Percentiles rank a stretch among this genome's conserved stretches.
Conservation (phyloP, 1,140 invertebrate genomes). For the Aphelenchoides fujianensis region DNA sequence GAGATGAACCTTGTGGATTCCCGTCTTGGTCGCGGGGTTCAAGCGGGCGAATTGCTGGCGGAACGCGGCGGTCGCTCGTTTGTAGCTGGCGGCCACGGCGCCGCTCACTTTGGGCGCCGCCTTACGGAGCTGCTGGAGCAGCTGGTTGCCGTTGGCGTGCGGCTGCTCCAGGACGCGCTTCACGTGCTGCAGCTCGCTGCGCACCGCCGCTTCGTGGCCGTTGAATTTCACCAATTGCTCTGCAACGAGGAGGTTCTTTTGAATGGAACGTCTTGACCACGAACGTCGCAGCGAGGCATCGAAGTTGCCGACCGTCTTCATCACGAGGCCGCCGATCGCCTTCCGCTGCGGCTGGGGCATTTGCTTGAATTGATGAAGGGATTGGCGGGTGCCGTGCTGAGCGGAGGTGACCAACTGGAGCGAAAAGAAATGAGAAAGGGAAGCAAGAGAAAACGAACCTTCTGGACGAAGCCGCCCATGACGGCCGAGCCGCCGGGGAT, state of each 20-base stretch:
- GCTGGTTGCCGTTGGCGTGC: neutral
- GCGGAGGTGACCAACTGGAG: too few relatives aligned
- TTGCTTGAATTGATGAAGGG: too few relatives aligned
- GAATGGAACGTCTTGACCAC: too few relatives aligned
- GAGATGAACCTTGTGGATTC: neutral
- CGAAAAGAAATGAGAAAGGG: too few relatives aligned
- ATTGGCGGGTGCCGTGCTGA: too few relatives aligned
- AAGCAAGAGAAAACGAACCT: too few relatives aligned
- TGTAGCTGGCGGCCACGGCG: neutral
- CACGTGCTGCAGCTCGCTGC: neutral
- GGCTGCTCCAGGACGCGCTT: neutral
- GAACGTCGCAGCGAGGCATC: too few relatives aligned
- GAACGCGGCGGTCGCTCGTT: neutral
- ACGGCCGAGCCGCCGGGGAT: too few relatives aligned
- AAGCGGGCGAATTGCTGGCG: neutral
- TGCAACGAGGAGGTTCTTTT: too few relatives aligned
- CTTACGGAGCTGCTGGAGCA: neutral
- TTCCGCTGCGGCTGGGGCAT: too few relatives aligned
- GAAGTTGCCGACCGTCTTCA: neutral
- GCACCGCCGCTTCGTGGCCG: neutral
- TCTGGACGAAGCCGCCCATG: too few relatives aligned
- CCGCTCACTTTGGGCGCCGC: neutral
- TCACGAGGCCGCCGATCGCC: too few relatives aligned
- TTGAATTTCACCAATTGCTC: neutral
- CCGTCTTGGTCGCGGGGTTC: neutral